Conservation (phyloP, 2,888 invertebrate species). For the Bedellia somnulentella region DNA sequence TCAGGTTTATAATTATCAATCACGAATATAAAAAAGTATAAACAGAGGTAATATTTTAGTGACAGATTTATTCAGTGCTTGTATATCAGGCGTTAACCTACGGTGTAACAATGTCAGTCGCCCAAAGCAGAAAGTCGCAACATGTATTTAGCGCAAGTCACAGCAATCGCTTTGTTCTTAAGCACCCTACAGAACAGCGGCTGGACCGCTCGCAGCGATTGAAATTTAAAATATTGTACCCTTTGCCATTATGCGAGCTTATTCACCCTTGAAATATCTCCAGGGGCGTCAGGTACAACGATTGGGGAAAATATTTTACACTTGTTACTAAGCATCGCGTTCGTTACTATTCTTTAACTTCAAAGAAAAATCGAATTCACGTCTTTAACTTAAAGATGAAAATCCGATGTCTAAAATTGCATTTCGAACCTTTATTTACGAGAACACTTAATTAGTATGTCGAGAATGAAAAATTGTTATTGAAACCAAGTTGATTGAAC, state of each 20-base stretch:
- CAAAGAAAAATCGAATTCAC: too few relatives aligned
- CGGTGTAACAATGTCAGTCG: too few relatives aligned
- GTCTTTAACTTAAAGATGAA: too few relatives aligned
- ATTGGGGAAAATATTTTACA: conserved; percentile 62
- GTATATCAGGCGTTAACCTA: too few relatives aligned
- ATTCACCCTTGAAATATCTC: conserved; percentile 64
- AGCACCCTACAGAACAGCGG: conserved; percentile 22
- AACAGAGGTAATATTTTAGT: too few relatives aligned
- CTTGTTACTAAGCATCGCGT: conserved; percentile 59
- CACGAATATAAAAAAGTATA: too few relatives aligned
- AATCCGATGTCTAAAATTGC: too few relatives aligned
- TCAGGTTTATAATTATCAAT: too few relatives aligned
- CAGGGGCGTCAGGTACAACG: conserved; percentile 56
- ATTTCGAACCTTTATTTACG: conserved; percentile 30
- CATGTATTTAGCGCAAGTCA: conserved; percentile 41
- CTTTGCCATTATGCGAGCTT: conserved; percentile 62
- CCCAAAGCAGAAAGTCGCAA: too few relatives aligned
- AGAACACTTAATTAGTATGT: conserved; percentile 59
- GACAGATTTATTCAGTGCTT: too few relatives aligned
- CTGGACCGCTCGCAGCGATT: conserved; percentile 59
- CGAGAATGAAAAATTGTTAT: conserved; percentile 60
- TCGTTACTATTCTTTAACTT: too few relatives aligned
- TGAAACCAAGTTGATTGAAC: conserved; percentile 56
- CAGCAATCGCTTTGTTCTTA: conserved; percentile 47
- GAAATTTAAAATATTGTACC: conserved; percentile 64